A percentile compares a stretch with the other conserved stretches of the same genome.
These are phyloP conservation scores for Lampris megalopsis DNA, from an alignment of 2,113 vertebrate genomes.

Conservation along the genomic window DNA sequence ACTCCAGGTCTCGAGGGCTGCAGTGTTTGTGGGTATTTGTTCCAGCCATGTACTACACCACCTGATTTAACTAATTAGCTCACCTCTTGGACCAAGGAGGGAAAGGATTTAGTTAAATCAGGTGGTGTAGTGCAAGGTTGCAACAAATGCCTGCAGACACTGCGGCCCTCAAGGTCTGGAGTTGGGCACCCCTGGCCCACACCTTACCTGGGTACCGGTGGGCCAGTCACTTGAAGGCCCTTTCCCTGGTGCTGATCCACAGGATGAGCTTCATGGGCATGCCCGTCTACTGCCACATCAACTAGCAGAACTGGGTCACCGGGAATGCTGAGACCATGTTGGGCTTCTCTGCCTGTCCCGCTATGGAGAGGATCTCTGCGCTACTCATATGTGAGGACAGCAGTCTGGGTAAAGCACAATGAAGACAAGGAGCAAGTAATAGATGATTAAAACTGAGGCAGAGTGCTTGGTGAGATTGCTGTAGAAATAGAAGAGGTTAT, in stretches of 20 bases:
- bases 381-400: conserved; percentile 19
- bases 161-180: too few species aligned
- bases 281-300: conserved; percentile 65
- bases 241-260: conserved; percentile 42
- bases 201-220: conserved; percentile 66
- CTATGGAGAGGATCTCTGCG: conserved; percentile 20
- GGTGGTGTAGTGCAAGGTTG: too few species aligned
- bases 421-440: conserved; percentile 1
- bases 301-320: conserved; percentile 48
- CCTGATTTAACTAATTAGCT: too few species aligned
- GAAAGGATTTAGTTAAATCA: too few species aligned
- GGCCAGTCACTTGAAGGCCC: conserved; percentile 62
- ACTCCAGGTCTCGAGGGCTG: too few species aligned
- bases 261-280: conserved; percentile 66
- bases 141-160: too few species aligned
- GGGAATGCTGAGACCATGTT: conserved; percentile 8
- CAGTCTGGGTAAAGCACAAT: conserved; percentile 2
- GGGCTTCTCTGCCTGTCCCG: conserved; percentile 3
- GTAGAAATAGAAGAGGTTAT: conserved; percentile 6
- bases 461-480: too few species aligned
- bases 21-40: too few species aligned
- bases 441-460: not conserved
- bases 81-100: too few species aligned
- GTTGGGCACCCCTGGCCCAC: conserved; percentile 26
- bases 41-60: too few species aligned